Percentiles rank a stretch among this genome's conserved stretches.
These are phyloP conservation scores for Acronicta aceris DNA, from an alignment of 2,888 invertebrate species.

Conservation along the genomic window DNA sequence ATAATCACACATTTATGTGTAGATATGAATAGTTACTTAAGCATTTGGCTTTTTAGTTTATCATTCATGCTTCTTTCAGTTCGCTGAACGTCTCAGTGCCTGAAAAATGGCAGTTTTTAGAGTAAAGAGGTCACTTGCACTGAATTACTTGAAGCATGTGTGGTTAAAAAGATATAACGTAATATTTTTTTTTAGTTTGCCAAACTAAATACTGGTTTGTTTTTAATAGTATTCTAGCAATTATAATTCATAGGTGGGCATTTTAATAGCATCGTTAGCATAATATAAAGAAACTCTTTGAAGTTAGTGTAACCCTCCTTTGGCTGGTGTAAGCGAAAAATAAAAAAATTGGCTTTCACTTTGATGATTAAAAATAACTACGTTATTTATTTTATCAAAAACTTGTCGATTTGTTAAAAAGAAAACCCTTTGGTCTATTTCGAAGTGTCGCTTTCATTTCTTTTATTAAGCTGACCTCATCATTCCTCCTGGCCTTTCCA, in stretches of 20 bases:
- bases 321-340: not conserved
- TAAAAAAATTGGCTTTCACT: not conserved
- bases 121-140: constrained; percentile 28
- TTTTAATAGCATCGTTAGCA: not conserved
- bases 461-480: not conserved
- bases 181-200: no score
- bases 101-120: constrained; percentile 24
- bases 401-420: not conserved
- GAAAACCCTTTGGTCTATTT: not conserved
- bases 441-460: not conserved
- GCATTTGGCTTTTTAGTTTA: constrained; percentile 24
- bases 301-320: not conserved
- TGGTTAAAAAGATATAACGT: not conserved
- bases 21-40: constrained; percentile 30
- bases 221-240: not conserved
- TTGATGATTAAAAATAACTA: not conserved
- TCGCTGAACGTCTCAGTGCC: constrained; percentile 32
- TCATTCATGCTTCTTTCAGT: constrained; percentile 23
- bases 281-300: not conserved
- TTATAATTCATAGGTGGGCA: not conserved
- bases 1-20: constrained; percentile 13
- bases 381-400: not conserved
- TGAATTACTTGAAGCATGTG: not conserved
- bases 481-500: not conserved
- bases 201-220: no score